A percentile compares a stretch with the other conserved stretches of the same genome.
Conservation (phyloP, 2,113 vertebrate species). For the Mola mola region DNA sequence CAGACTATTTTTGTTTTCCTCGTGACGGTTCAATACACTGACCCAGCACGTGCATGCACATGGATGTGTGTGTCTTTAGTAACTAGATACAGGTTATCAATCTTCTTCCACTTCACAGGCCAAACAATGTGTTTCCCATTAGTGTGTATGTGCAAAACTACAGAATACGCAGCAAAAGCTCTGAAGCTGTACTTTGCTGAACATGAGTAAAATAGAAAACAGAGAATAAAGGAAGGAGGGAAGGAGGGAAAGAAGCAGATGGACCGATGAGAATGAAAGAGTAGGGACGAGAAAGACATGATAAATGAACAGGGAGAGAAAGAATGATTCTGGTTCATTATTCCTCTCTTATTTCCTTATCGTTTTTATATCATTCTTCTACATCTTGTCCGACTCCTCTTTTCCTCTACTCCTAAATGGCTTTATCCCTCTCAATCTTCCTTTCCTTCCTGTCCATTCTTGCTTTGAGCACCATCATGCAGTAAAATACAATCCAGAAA, state of each 20-base stretch:
- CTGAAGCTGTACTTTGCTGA: conserved; percentile 23
- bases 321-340: no score
- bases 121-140: conserved; percentile 80
- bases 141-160: conserved; percentile 55
- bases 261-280: conserved; percentile 52
- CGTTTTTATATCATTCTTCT: neutral
- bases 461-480: no score
- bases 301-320: conserved; percentile 7
- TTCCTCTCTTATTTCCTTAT: no score
- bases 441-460: neutral
- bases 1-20: conserved; percentile 43
- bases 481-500: no score
- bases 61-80: conserved; percentile 75
- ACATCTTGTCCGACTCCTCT: neutral
- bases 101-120: conserved; percentile 79
- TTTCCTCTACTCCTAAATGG: no score
- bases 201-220: conserved; percentile 9
- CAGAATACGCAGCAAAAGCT: conserved; percentile 58
- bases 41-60: conserved; percentile 51
- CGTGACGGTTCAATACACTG: conserved; percentile 60
- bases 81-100: conserved; percentile 84
- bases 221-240: conserved; percentile 1
- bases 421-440: no score
- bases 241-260: conserved; percentile 8
- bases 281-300: conserved; percentile 1